Percentiles rank a stretch among this genome's conserved stretches.
phyloP scores from a whole-genome alignment of 2,797 vertebrate species.

The Catostomus latipinnis region DNA sequence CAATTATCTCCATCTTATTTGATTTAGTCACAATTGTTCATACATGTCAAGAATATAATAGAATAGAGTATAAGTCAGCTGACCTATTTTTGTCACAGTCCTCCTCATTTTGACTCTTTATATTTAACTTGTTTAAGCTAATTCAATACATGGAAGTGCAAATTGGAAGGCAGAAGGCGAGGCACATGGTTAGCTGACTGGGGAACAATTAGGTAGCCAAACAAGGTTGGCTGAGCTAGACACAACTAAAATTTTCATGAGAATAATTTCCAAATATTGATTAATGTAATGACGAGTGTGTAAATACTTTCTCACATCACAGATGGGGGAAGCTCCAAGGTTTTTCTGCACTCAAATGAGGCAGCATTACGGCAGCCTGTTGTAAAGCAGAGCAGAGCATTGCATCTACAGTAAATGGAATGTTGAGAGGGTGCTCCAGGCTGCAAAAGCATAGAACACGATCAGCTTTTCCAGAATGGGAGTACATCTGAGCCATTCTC shows the following conservation, averaged over 20 bases:
- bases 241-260: constrained; percentile 21
- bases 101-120: background rate
- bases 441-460: constrained; percentile 37
- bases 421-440: constrained; percentile 38
- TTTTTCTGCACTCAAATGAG: constrained; percentile 53
- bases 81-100: too few species aligned
- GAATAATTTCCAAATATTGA: constrained; percentile 59
- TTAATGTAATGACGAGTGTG: constrained; percentile 49
- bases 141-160: constrained; percentile 22
- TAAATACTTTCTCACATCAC: constrained; percentile 45
- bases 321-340: constrained; percentile 42
- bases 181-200: constrained; percentile 6
- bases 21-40: too few species aligned
- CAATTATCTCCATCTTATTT: background rate
- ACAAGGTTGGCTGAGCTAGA: constrained; percentile 33
- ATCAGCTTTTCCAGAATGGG: constrained; percentile 50
- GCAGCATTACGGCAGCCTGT: constrained; percentile 12
- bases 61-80: too few species aligned
- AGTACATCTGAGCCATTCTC: constrained; percentile 25
- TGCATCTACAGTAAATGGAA: constrained; percentile 47
- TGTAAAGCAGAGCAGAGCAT: constrained; percentile 32
- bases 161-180: background rate
- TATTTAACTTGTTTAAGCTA: background rate
- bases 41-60: too few species aligned
- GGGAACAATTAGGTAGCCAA: constrained; percentile 43